Base-by-base conservation (phyloP, 2,797 vertebrate species). In the Macrochelys suwanniensis region DNA sequence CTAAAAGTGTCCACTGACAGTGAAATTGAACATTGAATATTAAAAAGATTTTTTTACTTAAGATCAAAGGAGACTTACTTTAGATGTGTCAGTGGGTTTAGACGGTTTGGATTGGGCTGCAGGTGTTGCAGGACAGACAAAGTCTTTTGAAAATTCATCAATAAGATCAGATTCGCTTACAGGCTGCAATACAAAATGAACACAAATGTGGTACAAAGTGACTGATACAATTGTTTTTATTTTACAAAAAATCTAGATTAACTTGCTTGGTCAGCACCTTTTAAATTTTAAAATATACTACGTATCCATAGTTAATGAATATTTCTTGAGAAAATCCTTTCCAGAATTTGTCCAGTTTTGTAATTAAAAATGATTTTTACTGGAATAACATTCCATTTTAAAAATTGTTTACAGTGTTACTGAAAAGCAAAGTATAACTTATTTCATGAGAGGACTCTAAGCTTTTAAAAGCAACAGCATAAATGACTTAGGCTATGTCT, bases 61-160 rank as follows among this genome's bases (percentile, higher is more conserved):
- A 10, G 68, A 79, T 37, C 26, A 5, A 21, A 10, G 53, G 53
- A 50, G 57, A 94, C 95, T 1, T 47, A 98, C 98, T 87, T 97
- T 86, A 94, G 96, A 56, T 65, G 85, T 79, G 31, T 53, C 89
- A 57, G 94, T 80, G 92, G 97, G 89, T 77, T 97, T 91, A 21
- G 84, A n/a, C 86, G 96, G 89, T 68, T 96, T 92, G 61, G 95
- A 28, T 6, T 92, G 85, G 87, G 90, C 94, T 89, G 86, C 91
- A 93, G 98, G 95, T 85, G 95, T 37, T 37, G 84, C 80, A 54
- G 96, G 79, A 49, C 10, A 74, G 76, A 77, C 50, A 87, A 98
- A 98, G 61, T 98, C 98, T 92, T 98, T 97, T 10, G 97, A 97
- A 93, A 98, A 97, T 57, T 97, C 97, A 91, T 98, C 98, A 50